These are phyloP conservation scores for Stenopsyche tienmushanensis DNA, from an alignment of 1,140 invertebrate species.

Conservation along the genomic window DNA sequence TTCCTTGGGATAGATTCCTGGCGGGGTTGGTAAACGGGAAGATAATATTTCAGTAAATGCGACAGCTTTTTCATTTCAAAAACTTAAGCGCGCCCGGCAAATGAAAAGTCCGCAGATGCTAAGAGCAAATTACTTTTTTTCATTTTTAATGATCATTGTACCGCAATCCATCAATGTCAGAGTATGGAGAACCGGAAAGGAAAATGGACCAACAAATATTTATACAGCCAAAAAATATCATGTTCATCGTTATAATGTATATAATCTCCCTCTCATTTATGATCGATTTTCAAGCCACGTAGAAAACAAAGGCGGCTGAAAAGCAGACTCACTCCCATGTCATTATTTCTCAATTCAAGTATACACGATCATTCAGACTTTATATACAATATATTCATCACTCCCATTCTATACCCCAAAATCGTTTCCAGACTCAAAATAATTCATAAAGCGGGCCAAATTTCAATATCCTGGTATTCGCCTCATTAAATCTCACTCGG, in stretches of 20 bases:
- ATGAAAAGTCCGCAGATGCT: slow-evolving; percentile 27
- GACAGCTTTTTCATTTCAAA: slow-evolving; percentile 27
- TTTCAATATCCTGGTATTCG: too few relatives aligned
- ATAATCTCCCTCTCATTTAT: background rate
- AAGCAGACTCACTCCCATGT: background rate
- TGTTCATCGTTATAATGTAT: background rate
- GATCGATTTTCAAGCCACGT: background rate
- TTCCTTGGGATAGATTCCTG: background rate
- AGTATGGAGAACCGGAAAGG: background rate
- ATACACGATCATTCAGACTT: too few relatives aligned
- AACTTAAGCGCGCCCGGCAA: slow-evolving; percentile 1
- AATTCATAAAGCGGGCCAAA: too few relatives aligned
- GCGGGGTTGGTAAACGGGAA: background rate
- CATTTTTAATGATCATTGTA: slow-evolving; percentile 25
- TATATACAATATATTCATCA: too few relatives aligned
- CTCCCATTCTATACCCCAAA: too few relatives aligned
- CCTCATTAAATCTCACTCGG: too few relatives aligned
- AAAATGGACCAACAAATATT: slow-evolving; percentile 14
- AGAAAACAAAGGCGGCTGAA: background rate
- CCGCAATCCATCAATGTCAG: slow-evolving; percentile 19
- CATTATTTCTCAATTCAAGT: too few relatives aligned
- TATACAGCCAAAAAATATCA: background rate
- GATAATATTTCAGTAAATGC: slow-evolving; percentile 21
- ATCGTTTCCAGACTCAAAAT: too few relatives aligned
- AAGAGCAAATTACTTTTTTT: slow-evolving; percentile 24